These are phyloP conservation scores for Drosophila gaucha DNA, from an alignment of 2,888 invertebrate genomes.

Conservation along the genomic window DNA sequence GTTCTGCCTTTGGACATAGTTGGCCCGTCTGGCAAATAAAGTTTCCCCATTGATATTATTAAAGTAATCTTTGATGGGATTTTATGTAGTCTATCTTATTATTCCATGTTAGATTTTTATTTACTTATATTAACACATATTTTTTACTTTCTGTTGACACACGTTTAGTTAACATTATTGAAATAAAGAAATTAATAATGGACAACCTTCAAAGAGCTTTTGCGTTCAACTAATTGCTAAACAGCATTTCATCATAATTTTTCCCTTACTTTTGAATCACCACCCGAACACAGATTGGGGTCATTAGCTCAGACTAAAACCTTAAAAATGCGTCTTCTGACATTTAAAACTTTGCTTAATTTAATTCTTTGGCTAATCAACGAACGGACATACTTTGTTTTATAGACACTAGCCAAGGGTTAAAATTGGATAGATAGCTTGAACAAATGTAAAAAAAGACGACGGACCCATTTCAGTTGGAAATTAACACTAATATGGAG, in stretches of 20 bases:
- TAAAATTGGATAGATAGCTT: slow-evolving; percentile 22
- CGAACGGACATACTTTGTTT: slow-evolving; percentile 2
- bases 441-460: neutral
- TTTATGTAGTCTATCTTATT: no score
- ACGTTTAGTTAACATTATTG: no score
- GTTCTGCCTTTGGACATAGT: no score
- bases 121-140: no score
- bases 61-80: no score
- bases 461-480: neutral
- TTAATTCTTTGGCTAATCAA: slow-evolving; percentile 39
- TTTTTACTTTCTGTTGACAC: no score
- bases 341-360: slow-evolving; percentile 25
- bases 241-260: slow-evolving; percentile 9
- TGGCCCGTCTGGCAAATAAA: no score
- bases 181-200: no score
- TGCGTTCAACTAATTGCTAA: slow-evolving; percentile 15
- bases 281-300: slow-evolving; percentile 43
- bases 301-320: slow-evolving; percentile 56
- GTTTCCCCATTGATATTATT: no score
- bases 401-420: slow-evolving; percentile 48
- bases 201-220: slow-evolving; percentile 30
- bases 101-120: no score
- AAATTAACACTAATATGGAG: slow-evolving; percentile 16
- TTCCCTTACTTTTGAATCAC: neutral
- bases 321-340: slow-evolving; percentile 44